Evolutionary conservation across 92 coral and sea anemone species (phyloP), one percentile per base, ranked within the genome.

Genomic region (Scolanthus callimorphus): DNA sequence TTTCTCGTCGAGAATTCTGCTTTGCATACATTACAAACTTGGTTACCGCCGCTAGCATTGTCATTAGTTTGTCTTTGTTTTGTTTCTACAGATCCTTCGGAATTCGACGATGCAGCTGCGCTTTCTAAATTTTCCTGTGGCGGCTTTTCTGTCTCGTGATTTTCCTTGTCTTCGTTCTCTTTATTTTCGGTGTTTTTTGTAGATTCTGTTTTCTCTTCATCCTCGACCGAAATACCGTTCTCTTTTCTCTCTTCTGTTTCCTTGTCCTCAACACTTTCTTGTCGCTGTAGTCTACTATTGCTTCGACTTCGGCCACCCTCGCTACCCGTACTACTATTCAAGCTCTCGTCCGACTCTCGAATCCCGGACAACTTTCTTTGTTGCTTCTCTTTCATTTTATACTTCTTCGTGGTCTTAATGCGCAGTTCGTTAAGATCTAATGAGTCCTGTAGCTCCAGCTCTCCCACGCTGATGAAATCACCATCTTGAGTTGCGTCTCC

Each of bases 401-500:
- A 85, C 19, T 83, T 76, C 27, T 78, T 83, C 12, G 81, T 87
- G 1, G 82, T 80, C 60, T 87, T 87, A 39, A 87, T 73, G 29
- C 83, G 83, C 20, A 87, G 59, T 3, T 80, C 85, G 25, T 85
- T 86, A 53, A 94, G 61, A 17, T 94, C 95, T 23, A 94, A 55
- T 1, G 99, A 94, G 65, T 94, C 99, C 57, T 71, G 77, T 55
- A 94, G 76, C 29, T 88, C 77, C 28, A 94, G 43, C 55, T 83
- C 99, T 25, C 85, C 92, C 1, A 94, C 84, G 57, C 91, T 77
- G 39, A 94, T 91, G 44, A 86, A 74, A 27, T 88, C 89, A 19
- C 49, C 50, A 10, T 70, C 82, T 22, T 56, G 69, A 6, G 17
- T 61, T 49, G 41, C 39, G 28, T 49, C 55, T 19, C 25, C n/a